Conservation (phyloP, 2,797 vertebrate species). For the Percopsis omiscomaycus region DNA sequence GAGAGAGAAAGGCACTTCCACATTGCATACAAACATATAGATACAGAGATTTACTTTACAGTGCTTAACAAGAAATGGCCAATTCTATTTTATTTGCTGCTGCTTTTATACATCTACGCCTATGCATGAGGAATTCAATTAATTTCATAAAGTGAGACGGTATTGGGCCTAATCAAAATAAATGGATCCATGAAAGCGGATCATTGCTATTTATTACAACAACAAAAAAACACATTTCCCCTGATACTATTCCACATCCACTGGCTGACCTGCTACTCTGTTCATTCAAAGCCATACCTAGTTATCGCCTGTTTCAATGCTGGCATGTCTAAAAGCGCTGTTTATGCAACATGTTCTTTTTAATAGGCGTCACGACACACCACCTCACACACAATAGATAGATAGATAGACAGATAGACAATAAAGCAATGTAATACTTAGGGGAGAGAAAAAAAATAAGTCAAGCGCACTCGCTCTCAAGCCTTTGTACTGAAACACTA, state of each 20-base stretch:
- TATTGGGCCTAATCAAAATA: conserved; percentile 71
- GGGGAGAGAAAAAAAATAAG: neutral
- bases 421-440: neutral
- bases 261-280: conserved; percentile 53
- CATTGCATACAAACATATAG: conserved; percentile 17
- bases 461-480: neutral
- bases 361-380: conserved; percentile 25
- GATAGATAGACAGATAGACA: neutral
- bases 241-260: conserved; percentile 49
- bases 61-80: conserved; percentile 32
- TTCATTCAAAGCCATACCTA: conserved; percentile 58
- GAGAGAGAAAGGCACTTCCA: neutral
- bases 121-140: conserved; percentile 70
- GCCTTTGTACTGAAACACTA: conserved; percentile 25
- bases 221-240: conserved; percentile 55
- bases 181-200: conserved; percentile 72
- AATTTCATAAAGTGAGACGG: conserved; percentile 73
- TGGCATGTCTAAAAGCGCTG: conserved; percentile 16
- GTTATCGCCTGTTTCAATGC: conserved; percentile 23
- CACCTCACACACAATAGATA: neutral
- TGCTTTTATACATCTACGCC: conserved; percentile 61
- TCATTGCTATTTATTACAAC: conserved; percentile 71
- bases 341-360: conserved; percentile 4
- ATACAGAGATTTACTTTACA: conserved; percentile 16
- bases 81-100: conserved; percentile 65